Percentiles rank a stretch among this genome's conserved stretches.
phyloP scores from a whole-genome alignment of 2,797 vertebrate genomes.

The Sciurus vulgaris region DNA sequence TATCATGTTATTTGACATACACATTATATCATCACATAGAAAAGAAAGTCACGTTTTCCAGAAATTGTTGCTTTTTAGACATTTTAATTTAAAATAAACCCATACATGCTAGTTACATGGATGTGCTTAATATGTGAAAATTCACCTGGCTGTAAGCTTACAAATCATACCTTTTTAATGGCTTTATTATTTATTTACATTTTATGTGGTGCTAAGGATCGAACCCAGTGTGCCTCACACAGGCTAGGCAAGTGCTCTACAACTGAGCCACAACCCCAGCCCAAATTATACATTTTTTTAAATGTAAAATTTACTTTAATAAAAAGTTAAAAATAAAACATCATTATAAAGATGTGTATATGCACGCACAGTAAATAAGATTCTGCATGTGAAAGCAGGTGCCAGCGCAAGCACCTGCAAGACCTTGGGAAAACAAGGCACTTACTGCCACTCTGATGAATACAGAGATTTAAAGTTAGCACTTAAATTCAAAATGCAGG shows the following conservation, averaged over 20 bases:
- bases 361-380: neutral
- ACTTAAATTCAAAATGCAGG: neutral
- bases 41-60: conserved; percentile 35
- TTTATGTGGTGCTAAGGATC: no score
- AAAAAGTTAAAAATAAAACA: conserved; percentile 27
- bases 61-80: conserved; percentile 31
- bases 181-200: no score
- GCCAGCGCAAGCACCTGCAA: neutral
- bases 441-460: neutral
- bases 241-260: no score
- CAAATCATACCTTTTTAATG: neutral
- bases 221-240: no score
- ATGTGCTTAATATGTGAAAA: conserved; percentile 15
- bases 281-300: neutral
- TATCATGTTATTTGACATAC: neutral
- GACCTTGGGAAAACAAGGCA: neutral
- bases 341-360: neutral
- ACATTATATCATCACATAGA: neutral
- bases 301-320: conserved; percentile 25
- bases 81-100: conserved; percentile 38
- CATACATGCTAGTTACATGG: neutral
- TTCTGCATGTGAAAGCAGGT: neutral
- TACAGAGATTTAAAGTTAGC: neutral
- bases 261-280: no score
- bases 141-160: neutral